Conservation (phyloP, 1,140 invertebrate genomes). For the Saccostrea cuccullata region DNA sequence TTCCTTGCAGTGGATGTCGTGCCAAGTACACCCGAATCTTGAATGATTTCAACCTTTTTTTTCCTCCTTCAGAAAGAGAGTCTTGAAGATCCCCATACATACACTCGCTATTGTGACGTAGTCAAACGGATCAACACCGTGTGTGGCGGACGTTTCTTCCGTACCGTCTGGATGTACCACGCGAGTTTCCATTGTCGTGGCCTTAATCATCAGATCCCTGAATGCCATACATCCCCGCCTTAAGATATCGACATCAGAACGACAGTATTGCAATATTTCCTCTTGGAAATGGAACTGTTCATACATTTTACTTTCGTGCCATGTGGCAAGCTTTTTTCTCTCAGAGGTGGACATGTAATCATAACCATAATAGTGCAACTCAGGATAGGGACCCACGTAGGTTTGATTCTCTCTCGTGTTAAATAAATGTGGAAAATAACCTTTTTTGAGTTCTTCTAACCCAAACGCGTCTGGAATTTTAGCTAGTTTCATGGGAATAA, state of each 20-base stretch:
- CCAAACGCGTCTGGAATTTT: slow-evolving; percentile 47
- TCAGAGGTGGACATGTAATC: slow-evolving; percentile 40
- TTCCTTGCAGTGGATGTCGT: slow-evolving; percentile 47
- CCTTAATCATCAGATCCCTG: slow-evolving; percentile 46
- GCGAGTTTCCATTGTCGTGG: slow-evolving; percentile 5
- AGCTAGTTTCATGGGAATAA: slow-evolving; percentile 31
- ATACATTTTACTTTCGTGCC: slow-evolving; percentile 28
- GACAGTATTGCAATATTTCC: neutral
- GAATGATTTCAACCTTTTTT: slow-evolving; percentile 10
- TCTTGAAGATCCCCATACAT: slow-evolving; percentile 37
- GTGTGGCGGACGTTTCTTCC: neutral
- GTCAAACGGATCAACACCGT: slow-evolving; percentile 35
- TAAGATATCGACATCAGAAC: slow-evolving; percentile 2
- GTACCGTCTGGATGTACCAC: slow-evolving; percentile 10
- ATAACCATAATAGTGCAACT: slow-evolving; percentile 27
- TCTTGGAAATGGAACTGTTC: slow-evolving; percentile 41
- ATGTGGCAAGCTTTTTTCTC: slow-evolving; percentile 41
- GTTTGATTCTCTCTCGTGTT: slow-evolving; percentile 46
- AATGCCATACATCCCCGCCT: slow-evolving; percentile 43
- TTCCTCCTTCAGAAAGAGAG: slow-evolving; percentile 1
- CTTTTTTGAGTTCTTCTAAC: slow-evolving; percentile 41
- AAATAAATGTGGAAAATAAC: slow-evolving; percentile 48
- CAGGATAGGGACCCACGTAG: slow-evolving; percentile 49
- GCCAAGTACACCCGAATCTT: neutral
- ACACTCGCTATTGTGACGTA: slow-evolving; percentile 41